These are phyloP conservation scores for Cichlasoma orientale DNA, from an alignment of 2,797 vertebrate species.

Conservation along the genomic window DNA sequence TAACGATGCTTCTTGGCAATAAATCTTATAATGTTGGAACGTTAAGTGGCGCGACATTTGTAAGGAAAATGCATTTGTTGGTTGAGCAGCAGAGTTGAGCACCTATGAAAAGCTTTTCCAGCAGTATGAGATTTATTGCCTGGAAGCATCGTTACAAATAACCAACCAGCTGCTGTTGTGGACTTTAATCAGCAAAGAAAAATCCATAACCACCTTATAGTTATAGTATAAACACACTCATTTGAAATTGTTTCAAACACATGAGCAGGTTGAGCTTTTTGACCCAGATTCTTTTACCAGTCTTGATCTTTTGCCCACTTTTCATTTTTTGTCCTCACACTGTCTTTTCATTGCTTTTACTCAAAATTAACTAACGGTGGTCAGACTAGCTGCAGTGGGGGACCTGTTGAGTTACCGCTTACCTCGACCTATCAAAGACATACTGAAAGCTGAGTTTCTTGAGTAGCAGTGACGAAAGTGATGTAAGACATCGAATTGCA, in stretches of 20 bases:
- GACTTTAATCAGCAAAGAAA: no score
- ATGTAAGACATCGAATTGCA: neutral
- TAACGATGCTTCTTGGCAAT: no score
- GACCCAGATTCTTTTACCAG: neutral
- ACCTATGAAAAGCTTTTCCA: no score
- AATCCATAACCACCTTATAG: neutral
- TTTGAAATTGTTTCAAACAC: neutral
- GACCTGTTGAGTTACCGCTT: neutral
- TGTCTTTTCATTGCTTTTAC: neutral
- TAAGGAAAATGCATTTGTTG: no score
- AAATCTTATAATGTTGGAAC: no score
- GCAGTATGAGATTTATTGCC: no score
- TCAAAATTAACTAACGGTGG: neutral
- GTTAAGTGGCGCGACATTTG: no score
- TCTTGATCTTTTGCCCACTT: neutral
- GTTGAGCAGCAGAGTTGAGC: no score
- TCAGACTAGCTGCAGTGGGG: neutral
- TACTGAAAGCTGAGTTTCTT: neutral
- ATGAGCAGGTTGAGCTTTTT: neutral
- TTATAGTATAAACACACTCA: no score
- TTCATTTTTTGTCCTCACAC: no score
- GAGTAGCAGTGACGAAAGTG: neutral
- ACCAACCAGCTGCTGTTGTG: no score
- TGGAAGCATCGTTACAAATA: no score
- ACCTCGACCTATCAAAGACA: neutral